Evolutionary conservation across 2,888 invertebrate genomes (phyloP), one percentile per base, ranked within the genome.

Genomic region (Cryptus viduatorius): DNA sequence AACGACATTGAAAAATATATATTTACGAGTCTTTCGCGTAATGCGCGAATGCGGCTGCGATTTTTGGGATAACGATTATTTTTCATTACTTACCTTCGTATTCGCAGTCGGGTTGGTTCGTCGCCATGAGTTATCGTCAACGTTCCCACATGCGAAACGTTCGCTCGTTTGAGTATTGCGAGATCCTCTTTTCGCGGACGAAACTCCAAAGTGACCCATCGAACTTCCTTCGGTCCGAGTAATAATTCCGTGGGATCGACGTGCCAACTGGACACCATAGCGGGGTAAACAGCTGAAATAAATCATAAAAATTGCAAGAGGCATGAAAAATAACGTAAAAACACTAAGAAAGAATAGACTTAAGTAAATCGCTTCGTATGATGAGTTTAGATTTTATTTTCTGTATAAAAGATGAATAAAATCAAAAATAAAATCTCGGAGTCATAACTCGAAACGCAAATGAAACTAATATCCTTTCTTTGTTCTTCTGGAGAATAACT

Each of bases 101-200:
- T 91, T 84, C 94, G 88, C 86, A 91, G 90, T 4, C 95, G 92
- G 44, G 95, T 94, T 5, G 95, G 94, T 77, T 95, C 95, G 86
- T 95, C 95, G 0, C 95, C 95, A 76, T 94, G 94, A 19, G 94
- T 94, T 14, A 95, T 92, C 48, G 93, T 93, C 88, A 95, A 88
- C 24, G 94, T 95, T 67, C 94, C 95, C 71, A 84, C 94, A 90
- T 89, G 94, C 24, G 82, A 94, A 90, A 89, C 93, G 87, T 83
- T 93, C 72, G 79, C 92, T 90, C 89, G 94, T 92, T 82, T 93
- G 86, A 86, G 90, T 72, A 83, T 92, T 67, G 92, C 93, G 12
- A 95, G 89, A 81, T 95, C 95, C 72, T 95, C 94, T 24, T 94
- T 94, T 80, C 94, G 94, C 0, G 95, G 95, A 1, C 92, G 93